Conservation (phyloP, 2,113 vertebrate genomes). For the Pluvialis apricaria region DNA sequence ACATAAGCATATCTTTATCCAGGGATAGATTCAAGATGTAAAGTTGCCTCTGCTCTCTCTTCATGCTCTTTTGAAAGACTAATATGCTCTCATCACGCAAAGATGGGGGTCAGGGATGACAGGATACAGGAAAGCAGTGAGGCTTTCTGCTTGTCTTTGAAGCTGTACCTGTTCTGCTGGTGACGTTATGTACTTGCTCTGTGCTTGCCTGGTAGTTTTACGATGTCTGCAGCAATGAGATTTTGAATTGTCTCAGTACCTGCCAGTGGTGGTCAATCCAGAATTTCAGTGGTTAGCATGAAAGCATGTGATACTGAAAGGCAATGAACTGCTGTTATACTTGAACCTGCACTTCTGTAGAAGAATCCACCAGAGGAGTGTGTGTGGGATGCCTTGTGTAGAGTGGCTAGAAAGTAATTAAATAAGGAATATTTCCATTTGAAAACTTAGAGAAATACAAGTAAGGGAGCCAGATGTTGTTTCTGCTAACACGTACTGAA, state of each 20-base stretch:
- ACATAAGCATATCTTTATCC: not conserved
- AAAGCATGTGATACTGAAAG: not conserved
- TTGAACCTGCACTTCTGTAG: not conserved
- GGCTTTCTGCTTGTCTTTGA: not conserved
- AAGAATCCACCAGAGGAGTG: not conserved
- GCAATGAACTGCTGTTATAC: not conserved
- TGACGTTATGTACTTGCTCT: not conserved
- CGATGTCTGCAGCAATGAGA: not conserved
- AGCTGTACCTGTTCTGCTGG: not conserved
- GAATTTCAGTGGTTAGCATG: not conserved
- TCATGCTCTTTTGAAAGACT: not conserved
- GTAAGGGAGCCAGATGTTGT: not conserved
- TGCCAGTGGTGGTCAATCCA: not conserved
- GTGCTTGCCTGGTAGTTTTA: not conserved
- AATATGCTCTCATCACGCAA: not conserved
- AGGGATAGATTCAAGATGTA: not conserved
- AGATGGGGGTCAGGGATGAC: not conserved
- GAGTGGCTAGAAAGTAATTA: not conserved
- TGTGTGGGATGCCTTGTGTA: not conserved
- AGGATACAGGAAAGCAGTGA: not conserved
- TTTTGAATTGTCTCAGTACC: not conserved
- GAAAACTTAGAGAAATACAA: not conserved
- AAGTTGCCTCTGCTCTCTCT: not conserved
- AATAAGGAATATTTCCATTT: not conserved
- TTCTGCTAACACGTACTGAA: not conserved